phyloP scores from a whole-genome alignment of 2,797 vertebrate genomes.

The Nasua narica region DNA sequence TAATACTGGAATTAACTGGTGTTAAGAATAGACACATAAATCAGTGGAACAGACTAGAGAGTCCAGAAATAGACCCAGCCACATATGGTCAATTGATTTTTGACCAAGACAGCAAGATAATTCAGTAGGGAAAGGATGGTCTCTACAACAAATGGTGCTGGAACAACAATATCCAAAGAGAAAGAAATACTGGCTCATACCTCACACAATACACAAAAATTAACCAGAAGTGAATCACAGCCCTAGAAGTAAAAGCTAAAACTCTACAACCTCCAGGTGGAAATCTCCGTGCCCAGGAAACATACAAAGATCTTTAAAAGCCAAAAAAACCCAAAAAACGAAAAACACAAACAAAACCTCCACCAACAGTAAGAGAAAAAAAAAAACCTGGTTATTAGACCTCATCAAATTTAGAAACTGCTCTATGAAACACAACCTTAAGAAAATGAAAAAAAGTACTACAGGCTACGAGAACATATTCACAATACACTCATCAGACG shows the following conservation, averaged over 20 bases:
- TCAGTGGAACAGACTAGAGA: not conserved
- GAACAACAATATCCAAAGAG: not conserved
- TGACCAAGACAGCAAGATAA: not conserved
- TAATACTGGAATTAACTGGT: not conserved
- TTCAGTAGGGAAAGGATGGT: not conserved
- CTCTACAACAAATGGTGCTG: not conserved
- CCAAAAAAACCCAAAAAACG: not conserved
- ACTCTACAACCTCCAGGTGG: not conserved
- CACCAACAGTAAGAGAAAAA: not conserved
- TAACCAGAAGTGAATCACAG: constrained; percentile 2
- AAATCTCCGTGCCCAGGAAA: not conserved
- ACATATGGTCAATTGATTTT: not conserved
- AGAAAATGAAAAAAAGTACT: not conserved
- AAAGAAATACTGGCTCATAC: not conserved
- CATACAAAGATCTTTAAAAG: not conserved
- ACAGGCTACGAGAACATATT: not conserved
- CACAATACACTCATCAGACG: not conserved
- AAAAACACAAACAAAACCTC: not conserved
- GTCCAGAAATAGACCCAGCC: not conserved
- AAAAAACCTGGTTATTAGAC: not conserved
- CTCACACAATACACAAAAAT: not conserved
- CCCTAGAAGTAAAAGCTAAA: constrained; percentile 6
- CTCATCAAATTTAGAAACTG: constrained; percentile 34
- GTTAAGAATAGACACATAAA: not conserved
- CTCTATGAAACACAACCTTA: not conserved